phyloP scores from a whole-genome alignment of 2,888 invertebrate genomes.

The Chydorus sphaericus region DNA sequence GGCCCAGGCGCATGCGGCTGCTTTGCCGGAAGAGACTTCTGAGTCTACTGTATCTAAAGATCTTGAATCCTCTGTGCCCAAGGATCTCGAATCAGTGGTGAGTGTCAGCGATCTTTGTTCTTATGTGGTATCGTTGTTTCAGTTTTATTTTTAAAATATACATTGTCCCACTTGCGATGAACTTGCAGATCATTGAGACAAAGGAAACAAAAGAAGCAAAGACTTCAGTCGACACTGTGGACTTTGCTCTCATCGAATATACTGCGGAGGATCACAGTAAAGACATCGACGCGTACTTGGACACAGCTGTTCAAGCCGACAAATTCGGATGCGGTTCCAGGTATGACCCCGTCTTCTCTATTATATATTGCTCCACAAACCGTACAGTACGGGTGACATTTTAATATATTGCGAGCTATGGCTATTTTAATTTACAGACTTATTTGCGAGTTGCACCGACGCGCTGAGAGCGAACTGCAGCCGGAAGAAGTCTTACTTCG shows the following conservation, averaged over 20 bases:
- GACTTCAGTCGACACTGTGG: slow-evolving; percentile 11
- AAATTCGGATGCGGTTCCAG: slow-evolving; percentile 17
- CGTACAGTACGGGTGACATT: no score
- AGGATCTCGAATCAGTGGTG: not conserved
- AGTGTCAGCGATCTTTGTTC: no score
- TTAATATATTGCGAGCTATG: not conserved
- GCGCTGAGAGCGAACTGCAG: slow-evolving; percentile 14
- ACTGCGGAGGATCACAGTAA: slow-evolving; percentile 10
- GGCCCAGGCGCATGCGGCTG: not conserved
- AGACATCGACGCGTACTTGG: slow-evolving; percentile 12
- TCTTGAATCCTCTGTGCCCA: no score
- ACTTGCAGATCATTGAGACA: slow-evolving; percentile 3
- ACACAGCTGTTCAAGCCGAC: slow-evolving; percentile 15
- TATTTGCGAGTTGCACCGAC: slow-evolving; percentile 17
- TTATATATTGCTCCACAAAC: no score
- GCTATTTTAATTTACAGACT: slow-evolving; percentile 1
- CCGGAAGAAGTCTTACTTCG: slow-evolving; percentile 17
- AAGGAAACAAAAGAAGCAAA: slow-evolving; percentile 12
- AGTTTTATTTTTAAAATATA: not conserved
- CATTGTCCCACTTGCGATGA: not conserved
- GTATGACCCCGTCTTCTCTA: no score
- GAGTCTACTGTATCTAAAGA: no score
- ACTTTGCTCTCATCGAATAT: slow-evolving; percentile 13
- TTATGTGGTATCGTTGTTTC: no score
- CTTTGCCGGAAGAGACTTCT: not conserved